phyloP scores from a whole-genome alignment of 2,113 vertebrate species.

The Chinchilla lanigera region DNA sequence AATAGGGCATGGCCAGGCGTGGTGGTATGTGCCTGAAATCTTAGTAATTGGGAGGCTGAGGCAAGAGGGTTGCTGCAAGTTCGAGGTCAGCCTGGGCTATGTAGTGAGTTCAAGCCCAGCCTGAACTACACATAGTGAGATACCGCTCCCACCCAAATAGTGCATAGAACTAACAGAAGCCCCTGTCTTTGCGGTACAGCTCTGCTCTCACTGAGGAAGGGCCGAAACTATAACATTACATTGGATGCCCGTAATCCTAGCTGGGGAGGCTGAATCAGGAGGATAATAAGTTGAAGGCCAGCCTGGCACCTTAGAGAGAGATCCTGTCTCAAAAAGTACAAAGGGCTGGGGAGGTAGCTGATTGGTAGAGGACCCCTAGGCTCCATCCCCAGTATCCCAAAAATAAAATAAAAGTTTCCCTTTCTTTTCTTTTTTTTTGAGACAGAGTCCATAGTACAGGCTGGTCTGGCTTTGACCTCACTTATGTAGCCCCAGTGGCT shows the following conservation, averaged over 20 bases:
- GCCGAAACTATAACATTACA: neutral
- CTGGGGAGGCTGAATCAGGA: neutral
- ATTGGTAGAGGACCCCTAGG: neutral
- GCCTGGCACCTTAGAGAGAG: neutral
- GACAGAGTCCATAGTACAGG: neutral
- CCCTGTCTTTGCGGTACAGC: neutral
- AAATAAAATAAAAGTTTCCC: neutral
- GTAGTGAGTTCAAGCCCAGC: neutral
- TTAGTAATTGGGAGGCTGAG: neutral
- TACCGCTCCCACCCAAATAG: neutral
- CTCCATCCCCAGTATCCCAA: neutral
- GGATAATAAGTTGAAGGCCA: neutral
- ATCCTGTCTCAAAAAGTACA: neutral
- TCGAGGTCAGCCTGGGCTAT: neutral
- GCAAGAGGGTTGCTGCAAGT: neutral
- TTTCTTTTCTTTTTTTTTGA: neutral
- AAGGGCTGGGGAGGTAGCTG: neutral
- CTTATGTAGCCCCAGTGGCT: neutral
- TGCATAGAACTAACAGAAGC: neutral
- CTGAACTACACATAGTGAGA: neutral
- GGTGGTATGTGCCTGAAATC: neutral
- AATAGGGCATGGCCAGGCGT: neutral
- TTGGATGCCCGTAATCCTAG: neutral
- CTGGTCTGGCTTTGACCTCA: neutral
- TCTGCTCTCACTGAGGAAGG: constrained; percentile 59